Evolutionary conservation across 2,888 invertebrate species (phyloP).

Genomic region (Morpho helenor): DNA sequence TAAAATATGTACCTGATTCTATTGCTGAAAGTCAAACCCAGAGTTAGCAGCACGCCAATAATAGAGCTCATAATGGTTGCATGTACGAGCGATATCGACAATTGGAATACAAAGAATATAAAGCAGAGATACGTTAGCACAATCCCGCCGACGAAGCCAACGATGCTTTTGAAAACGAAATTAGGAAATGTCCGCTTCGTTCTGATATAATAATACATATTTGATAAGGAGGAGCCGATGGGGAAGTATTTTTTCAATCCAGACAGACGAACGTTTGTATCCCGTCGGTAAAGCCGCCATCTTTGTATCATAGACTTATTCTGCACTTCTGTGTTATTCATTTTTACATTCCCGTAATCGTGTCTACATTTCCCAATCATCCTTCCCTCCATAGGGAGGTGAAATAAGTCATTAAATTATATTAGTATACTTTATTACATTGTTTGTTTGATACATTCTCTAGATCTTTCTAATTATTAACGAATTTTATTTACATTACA

Average conservation of each 20-base stretch:
- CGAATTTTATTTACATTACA: no score
- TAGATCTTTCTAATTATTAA: background rate
- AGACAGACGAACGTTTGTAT: slow-evolving; percentile 54
- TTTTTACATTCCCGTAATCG: slow-evolving; percentile 78
- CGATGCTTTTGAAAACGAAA: slow-evolving; percentile 80
- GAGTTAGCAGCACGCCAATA: slow-evolving; percentile 80
- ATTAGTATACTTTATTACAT: background rate
- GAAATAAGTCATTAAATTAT: slow-evolving; percentile 73
- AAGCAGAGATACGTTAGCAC: slow-evolving; percentile 82
- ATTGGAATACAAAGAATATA: slow-evolving; percentile 82
- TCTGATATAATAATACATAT: slow-evolving; percentile 47
- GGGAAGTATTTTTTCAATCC: slow-evolving; percentile 54
- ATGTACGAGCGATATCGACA: slow-evolving; percentile 79
- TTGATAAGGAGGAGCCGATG: slow-evolving; percentile 53
- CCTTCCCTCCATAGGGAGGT: slow-evolving; percentile 74
- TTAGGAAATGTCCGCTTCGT: slow-evolving; percentile 76
- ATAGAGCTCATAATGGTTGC: slow-evolving; percentile 81
- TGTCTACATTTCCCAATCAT: slow-evolving; percentile 68
- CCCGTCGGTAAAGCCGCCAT: slow-evolving; percentile 65
- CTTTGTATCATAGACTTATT: slow-evolving; percentile 64
- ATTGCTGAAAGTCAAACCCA: slow-evolving; percentile 83
- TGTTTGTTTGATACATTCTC: background rate
- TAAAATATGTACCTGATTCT: slow-evolving; percentile 47
- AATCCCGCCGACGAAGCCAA: slow-evolving; percentile 83
- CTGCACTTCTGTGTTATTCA: slow-evolving; percentile 59